Conservation (phyloP, 2,797 vertebrate species). For the Pteropus rufus region DNA sequence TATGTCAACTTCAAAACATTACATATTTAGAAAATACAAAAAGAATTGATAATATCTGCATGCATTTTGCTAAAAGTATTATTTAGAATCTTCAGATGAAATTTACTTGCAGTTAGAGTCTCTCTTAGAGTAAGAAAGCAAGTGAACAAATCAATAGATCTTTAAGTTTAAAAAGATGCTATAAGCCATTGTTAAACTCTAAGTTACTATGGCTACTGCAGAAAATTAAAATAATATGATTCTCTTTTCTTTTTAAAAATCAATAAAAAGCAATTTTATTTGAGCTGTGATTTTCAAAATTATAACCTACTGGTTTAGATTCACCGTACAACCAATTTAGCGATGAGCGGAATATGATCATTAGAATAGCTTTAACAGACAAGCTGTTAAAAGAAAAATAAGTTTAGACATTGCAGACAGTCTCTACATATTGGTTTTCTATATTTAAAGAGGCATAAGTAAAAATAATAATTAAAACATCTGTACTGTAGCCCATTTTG, state of each 20-base stretch:
- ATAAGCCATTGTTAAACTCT: neutral
- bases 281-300: constrained; percentile 67
- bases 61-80: neutral
- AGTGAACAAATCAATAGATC: constrained; percentile 25
- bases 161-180: constrained; percentile 44
- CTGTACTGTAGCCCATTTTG: neutral
- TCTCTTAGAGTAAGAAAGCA: constrained; percentile 19
- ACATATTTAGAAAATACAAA: neutral
- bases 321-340: neutral
- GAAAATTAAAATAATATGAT: constrained; percentile 55
- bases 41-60: neutral
- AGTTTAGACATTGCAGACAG: neutral
- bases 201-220: neutral
- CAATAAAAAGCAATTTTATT: constrained; percentile 65
- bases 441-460: neutral
- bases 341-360: neutral
- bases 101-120: neutral
- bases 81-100: neutral
- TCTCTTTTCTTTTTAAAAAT: constrained; percentile 39
- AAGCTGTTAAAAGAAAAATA: neutral
- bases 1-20: neutral
- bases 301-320: constrained; percentile 32
- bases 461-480: neutral
- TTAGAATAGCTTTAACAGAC: constrained; percentile 6
- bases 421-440: neutral